A percentile compares a stretch with the other conserved stretches of the same genome.
Conservation (phyloP, 2,797 vertebrate species). For the Forpus xanthops region DNA sequence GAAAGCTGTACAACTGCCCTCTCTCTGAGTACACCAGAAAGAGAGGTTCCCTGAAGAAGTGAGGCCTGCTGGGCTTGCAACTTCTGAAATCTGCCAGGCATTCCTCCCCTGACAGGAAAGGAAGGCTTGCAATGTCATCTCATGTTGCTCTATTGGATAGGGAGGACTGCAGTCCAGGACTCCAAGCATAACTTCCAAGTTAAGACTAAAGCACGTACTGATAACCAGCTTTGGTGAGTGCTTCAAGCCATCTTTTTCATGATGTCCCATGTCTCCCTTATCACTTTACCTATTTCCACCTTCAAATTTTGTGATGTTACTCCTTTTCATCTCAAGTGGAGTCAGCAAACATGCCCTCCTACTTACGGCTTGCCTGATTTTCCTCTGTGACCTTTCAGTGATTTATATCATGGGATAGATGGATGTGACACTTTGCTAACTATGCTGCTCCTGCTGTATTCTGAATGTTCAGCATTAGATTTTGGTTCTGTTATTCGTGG, state of each 20-base stretch:
- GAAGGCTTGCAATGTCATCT: not conserved
- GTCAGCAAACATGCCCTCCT: not conserved
- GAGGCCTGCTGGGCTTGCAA: not conserved
- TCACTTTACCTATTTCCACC: not conserved
- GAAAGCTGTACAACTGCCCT: fast-evolving
- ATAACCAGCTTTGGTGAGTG: not conserved
- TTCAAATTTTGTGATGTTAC: not conserved
- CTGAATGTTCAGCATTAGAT: not conserved
- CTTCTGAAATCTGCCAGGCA: not conserved
- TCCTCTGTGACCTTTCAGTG: not conserved
- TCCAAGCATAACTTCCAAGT: not conserved
- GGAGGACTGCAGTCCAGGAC: not conserved
- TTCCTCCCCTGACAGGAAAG: not conserved
- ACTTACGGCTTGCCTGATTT: not conserved
- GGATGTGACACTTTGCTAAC: fast-evolving
- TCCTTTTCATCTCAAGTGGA: not conserved
- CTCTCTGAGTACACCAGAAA: not conserved
- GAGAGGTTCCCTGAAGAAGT: not conserved
- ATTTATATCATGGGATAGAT: not conserved
- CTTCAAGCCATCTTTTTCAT: not conserved
- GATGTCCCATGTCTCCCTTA: not conserved
- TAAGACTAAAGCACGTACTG: not conserved
- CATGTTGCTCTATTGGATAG: not conserved
- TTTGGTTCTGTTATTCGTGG: not conserved
- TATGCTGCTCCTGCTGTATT: not conserved